These are phyloP conservation scores for Zeuzera pyrina DNA, from an alignment of 2,888 invertebrate genomes.

Conservation along the genomic window DNA sequence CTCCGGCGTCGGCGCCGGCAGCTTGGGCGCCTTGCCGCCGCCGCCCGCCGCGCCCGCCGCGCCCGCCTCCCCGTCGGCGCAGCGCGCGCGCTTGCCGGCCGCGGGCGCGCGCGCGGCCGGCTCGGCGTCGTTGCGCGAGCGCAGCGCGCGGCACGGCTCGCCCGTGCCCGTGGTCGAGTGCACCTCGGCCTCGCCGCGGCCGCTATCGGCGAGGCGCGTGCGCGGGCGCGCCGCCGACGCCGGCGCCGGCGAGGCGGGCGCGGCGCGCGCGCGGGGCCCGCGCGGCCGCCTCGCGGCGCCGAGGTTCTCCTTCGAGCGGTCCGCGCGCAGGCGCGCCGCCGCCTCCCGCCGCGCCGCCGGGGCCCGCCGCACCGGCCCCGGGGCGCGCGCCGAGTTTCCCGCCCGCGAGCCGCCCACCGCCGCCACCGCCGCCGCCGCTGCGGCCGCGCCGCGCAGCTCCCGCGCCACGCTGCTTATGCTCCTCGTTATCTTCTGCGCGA, in stretches of 20 bases:
- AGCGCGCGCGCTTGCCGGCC: conserved; percentile 19
- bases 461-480: conserved; percentile 22
- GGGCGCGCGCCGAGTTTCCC: conserved; percentile 60
- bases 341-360: conserved; percentile 48
- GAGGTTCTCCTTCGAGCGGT: conserved; percentile 63
- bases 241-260: conserved; percentile 22
- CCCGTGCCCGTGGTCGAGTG: conserved; percentile 12
- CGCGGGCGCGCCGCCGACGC: conserved; percentile 6
- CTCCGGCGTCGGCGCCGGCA: conserved; percentile 19
- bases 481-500: conserved; percentile 23
- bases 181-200: background rate
- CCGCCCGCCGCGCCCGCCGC: conserved; percentile 22
- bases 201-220: conserved; percentile 11
- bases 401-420: conserved; percentile 24
- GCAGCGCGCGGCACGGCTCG: conserved; percentile 24
- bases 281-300: conserved; percentile 40
- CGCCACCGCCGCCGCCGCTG: conserved; percentile 22
- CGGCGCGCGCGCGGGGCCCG: conserved; percentile 32
- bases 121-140: conserved; percentile 34
- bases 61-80: conserved; percentile 16
- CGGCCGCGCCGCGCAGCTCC: conserved; percentile 23
- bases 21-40: conserved; percentile 16
- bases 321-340: conserved; percentile 24
- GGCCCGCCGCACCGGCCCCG: conserved; percentile 50
- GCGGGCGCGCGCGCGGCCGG: conserved; percentile 12